Base-by-base conservation (phyloP, 1,140 invertebrate species). In the Pomacea maculata region DNA sequence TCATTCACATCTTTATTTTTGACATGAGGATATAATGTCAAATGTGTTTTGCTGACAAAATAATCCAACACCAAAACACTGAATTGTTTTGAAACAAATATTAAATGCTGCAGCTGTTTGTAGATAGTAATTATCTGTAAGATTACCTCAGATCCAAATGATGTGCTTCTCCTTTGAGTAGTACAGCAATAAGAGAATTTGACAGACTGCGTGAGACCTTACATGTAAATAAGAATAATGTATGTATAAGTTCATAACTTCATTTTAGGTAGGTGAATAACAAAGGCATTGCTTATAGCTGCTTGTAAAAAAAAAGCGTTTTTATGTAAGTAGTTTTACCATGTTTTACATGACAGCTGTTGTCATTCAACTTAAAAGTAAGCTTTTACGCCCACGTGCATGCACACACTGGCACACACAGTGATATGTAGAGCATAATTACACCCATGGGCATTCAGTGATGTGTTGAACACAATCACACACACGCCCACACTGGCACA, bases 181-280 rank as follows among this genome's bases (percentile, higher is more conserved):
- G 65, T 4, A 89, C 70, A 17, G 82, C 82, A 11, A 80, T 63
- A 15, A 89, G 67, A 52, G 72, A 78, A 93, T 92, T 12, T 91
- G 91, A 74, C 94, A 95, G 7, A 95, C 88, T 81, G 94, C 94
- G 83, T 92, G 92, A 63, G 14, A 88, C 86, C 86, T 88, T 68
- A 19, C 1, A 45, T 70, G 21, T 12, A 25, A 21, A 10, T 21
- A 25, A 70, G 11, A 70, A 45, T 10, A 45, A 45, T 45, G 5
- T 5, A 45, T 45, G 5, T 45, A 45, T 45, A 45, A 45, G 34
- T 5, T 45, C 34, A 45, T 45, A 45, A 79, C 6, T n/a, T 78
- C 6, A 10, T 12, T 75, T 57, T n/a, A n/a, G n/a, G n/a, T n/a
- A n/a, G n/a, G n/a, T n/a, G n/a, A n/a, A n/a, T n/a, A n/a, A n/a